phyloP scores from a whole-genome alignment of 2,888 invertebrate genomes.

The Caenorhabditis becei region DNA sequence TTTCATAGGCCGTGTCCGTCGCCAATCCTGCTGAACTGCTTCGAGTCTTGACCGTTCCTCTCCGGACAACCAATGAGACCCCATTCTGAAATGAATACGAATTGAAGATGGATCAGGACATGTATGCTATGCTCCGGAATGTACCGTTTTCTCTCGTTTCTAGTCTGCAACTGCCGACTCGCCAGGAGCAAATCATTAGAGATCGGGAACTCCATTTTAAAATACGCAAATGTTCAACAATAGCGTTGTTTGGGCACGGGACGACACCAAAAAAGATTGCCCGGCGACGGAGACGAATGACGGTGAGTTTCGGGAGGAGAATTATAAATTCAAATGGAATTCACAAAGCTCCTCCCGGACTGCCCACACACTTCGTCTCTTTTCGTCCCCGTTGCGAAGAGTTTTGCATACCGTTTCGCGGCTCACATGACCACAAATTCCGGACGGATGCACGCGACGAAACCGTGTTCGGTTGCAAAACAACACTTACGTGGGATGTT shows the following conservation, averaged over 20 bases:
- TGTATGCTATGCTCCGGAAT: no score
- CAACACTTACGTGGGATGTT: constrained; percentile 61
- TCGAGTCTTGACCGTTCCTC: constrained; percentile 80
- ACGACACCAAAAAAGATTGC: constrained; percentile 8
- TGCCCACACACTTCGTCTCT: constrained; percentile 29
- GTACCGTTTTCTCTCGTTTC: constrained; percentile 59
- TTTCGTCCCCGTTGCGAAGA: constrained; percentile 7
- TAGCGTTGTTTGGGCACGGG: background rate
- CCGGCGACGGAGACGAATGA: background rate
- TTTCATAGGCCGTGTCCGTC: constrained; percentile 75
- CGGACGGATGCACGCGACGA: background rate
- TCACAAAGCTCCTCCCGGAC: constrained; percentile 10
- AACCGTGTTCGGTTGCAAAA: background rate
- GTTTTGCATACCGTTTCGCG: constrained; percentile 20
- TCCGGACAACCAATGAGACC: constrained; percentile 73
- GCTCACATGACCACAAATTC: constrained; percentile 22
- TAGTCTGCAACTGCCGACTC: constrained; percentile 53
- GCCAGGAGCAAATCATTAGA: constrained; percentile 57
- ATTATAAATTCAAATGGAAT: constrained; percentile 50
- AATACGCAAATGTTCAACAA: background rate
- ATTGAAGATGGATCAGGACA: background rate
- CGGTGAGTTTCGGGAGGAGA: constrained; percentile 3
- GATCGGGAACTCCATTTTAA: constrained; percentile 57
- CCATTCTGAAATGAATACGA: constrained; percentile 57
- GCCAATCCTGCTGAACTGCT: constrained; percentile 81